These are phyloP conservation scores for Dicranocentrus wangi DNA, from an alignment of 2,888 invertebrate genomes.

Conservation along the genomic window DNA sequence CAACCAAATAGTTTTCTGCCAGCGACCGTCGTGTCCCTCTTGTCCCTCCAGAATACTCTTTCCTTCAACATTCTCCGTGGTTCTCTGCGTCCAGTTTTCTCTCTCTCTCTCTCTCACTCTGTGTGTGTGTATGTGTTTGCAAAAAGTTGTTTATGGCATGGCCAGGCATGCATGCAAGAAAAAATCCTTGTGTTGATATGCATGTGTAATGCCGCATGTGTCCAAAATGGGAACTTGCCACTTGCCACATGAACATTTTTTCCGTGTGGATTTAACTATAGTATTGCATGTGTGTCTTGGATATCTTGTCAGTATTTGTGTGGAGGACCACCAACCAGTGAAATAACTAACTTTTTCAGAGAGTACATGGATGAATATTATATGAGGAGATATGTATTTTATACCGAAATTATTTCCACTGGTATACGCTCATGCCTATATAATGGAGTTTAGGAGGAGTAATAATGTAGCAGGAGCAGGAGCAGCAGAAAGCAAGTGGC, in stretches of 20 bases:
- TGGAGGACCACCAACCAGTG: not conserved
- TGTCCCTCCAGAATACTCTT: not conserved
- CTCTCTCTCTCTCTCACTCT: not conserved
- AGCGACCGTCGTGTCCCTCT: conserved; percentile 6
- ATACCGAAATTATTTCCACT: not conserved
- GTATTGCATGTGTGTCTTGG: too few relatives aligned
- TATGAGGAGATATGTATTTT: conserved; percentile 6
- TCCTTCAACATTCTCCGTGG: not conserved
- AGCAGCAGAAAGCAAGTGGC: conserved; percentile 45
- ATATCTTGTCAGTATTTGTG: too few relatives aligned
- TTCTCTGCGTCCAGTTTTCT: not conserved
- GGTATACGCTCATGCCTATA: not conserved
- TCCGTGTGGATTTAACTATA: too few relatives aligned
- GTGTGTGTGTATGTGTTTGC: not conserved
- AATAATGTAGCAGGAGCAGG: conserved; percentile 19
- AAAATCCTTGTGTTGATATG: conserved; percentile 10
- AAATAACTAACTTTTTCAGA: not conserved
- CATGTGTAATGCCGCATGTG: conserved; percentile 19
- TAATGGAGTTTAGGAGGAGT: conserved; percentile 29
- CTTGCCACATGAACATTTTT: too few relatives aligned
- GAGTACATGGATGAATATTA: conserved; percentile 25
- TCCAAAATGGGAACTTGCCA: too few relatives aligned
- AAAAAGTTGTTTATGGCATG: not conserved
- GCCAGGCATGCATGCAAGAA: not conserved
- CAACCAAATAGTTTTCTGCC: conserved; percentile 46